Base-by-base conservation (phyloP, 1,140 invertebrate genomes). In the Drosophila melanogaster region DNA sequence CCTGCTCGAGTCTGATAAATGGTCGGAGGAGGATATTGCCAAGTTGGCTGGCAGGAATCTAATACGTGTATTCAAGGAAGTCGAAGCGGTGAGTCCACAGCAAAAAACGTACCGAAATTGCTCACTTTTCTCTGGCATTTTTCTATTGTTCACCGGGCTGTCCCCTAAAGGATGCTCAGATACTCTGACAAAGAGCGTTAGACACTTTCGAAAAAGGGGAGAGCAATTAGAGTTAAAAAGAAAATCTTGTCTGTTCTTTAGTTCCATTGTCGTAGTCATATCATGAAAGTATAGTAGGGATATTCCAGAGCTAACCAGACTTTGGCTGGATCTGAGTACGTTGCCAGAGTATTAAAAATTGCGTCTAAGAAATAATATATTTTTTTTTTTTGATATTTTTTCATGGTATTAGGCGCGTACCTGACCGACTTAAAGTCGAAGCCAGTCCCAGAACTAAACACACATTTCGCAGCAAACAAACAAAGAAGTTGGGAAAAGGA, bases 11-110 rank as follows among this genome's bases (percentile, higher is more conserved):
- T 94, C 94, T 49, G 94, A 94, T 33, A 94, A 94, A 61, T 97
- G 96, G 96, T 94, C 94, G 38, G 94, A 96, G 26, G 94, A 94
- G 65, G 95, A 97, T 76, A 92, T 97, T 67, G 95, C 95, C 90
- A 96, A 97, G 92, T 89, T 97, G 53, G 95, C 96, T 61, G 96
- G 96, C 8, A 93, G 94, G 35, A 97, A 97, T 92, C 94, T 96
- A 79, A 93, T 96, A 67, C 93, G 95, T 50, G 96, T 96, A 24
- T 96, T 96, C 93, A 94, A 94, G 71, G 94, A 95, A 89, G 96
- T 95, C 17, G 96, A 96, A 92, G 93, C 94, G 92, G 96, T 96
- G 78, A 94, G 94, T 70, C 30, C 50, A 53, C 61, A 58, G 22
- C 54, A 77, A 51, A 75, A 77, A 69, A 47, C 22, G 54, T 30